Evolutionary conservation across 2,113 vertebrate species (phyloP), one percentile per base, ranked within the genome.

Genomic region (Albula goreensis): DNA sequence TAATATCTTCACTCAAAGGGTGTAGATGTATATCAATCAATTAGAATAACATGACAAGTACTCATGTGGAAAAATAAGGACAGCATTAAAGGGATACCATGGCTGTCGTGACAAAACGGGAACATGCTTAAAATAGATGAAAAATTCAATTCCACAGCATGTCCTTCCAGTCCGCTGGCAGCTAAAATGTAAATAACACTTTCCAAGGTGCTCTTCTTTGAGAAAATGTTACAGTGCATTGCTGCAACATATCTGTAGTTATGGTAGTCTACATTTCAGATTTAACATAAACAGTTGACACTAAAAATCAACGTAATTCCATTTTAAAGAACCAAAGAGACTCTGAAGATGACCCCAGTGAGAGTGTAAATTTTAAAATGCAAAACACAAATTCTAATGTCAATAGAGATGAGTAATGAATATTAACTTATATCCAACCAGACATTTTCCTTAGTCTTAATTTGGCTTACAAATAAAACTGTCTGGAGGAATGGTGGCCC

Each of bases 91-190:
- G 57, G 81, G 7, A 12, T 83, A 7, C 8, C 22, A 50, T 53
- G n/a, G 82, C 77, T 87, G 57, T 50, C 74, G 63, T 81, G 86
- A 83, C 80, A 84, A 84, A 78, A 84, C 25, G 19, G 57, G 78
- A 52, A 87, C 13, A 19, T 15, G 50, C 22, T 83, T 60, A 78
- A 87, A 51, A 60, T 79, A 83, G 22, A 66, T n/a, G 57, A 31
- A 50, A 50, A 12, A 17, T 81, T n/a, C 48, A n/a, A 25, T 19
- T 25, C 10, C 50, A 82, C 19, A 83, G 50, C 8, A 17, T 63
- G 13, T 63, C 60, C 60, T 63, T 63, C 15, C 8, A 63, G 15
- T 63, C 6, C 6, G 15, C 6, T 63, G 6, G 60, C 13, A 10
- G 10, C 4, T 63, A 12, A 12, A 63, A 3, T 63, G 60, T 19